Evolutionary conservation across 2,797 vertebrate species (phyloP).

Genomic region (Spheniscus humboldti): DNA sequence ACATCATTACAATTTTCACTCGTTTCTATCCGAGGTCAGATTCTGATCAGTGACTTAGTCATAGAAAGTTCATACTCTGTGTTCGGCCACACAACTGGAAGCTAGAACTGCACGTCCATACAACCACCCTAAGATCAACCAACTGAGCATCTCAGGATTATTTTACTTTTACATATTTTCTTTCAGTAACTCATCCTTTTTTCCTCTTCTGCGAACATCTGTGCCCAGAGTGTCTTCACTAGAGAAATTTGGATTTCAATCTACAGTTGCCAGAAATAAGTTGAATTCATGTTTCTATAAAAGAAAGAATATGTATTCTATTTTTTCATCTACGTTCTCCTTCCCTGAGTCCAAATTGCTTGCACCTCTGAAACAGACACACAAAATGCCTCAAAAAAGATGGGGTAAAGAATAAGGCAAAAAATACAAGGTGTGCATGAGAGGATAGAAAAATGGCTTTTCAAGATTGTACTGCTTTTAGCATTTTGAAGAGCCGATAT

Average conservation of each 20-base stretch:
- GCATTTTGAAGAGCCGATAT: neutral
- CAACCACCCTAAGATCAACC: neutral
- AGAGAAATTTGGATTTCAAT: slow-evolving; percentile 17
- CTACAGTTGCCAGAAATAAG: slow-evolving; percentile 34
- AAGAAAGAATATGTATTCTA: neutral
- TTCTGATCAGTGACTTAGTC: neutral
- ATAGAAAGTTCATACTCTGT: neutral
- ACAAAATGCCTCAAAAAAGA: neutral
- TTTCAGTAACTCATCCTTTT: neutral
- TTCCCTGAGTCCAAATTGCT: neutral
- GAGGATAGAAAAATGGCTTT: neutral
- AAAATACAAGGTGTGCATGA: neutral
- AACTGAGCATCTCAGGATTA: slow-evolving; percentile 16
- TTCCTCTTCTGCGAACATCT: neutral
- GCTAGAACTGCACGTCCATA: neutral
- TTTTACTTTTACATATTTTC: slow-evolving; percentile 23
- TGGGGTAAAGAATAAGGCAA: neutral
- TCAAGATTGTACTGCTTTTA: slow-evolving; percentile 3
- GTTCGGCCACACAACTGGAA: neutral
- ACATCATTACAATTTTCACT: neutral
- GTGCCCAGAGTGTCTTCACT: neutral
- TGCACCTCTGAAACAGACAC: neutral
- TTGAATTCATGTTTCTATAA: slow-evolving; percentile 8
- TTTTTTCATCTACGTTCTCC: neutral
- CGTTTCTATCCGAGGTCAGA: neutral